Evolutionary conservation across 2,888 invertebrate genomes (phyloP).

Genomic region (Caenorhabditis angaria): DNA sequence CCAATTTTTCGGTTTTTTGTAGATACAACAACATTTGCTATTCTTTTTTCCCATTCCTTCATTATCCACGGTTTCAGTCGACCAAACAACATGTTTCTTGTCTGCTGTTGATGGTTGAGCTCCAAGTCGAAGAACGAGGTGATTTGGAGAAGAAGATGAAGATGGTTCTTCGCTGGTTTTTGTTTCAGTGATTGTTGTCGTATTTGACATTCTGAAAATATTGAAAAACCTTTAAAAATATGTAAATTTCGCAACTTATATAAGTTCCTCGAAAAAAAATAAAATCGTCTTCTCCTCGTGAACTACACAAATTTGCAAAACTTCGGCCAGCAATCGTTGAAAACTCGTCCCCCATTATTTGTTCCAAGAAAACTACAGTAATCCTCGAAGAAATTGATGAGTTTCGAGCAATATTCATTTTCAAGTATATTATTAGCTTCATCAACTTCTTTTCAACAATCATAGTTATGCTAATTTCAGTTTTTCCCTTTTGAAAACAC

Average conservation of each 20-base stretch:
- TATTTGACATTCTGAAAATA: conserved; percentile 24
- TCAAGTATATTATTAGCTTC: no score
- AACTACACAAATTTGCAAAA: background rate
- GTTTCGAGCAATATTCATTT: no score
- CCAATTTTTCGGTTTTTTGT: conserved; percentile 68
- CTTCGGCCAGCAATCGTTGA: background rate
- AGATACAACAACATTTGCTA: conserved; percentile 71
- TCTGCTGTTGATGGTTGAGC: conserved; percentile 24
- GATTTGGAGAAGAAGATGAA: conserved; percentile 6
- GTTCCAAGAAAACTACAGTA: no score
- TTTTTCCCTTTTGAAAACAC: no score
- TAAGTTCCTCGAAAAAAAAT: background rate
- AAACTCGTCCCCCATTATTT: background rate
- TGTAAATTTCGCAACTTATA: background rate
- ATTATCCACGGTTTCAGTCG: conserved; percentile 65
- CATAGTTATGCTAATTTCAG: no score
- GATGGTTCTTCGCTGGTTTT: conserved; percentile 18
- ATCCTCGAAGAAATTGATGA: no score
- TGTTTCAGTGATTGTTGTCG: conserved; percentile 16
- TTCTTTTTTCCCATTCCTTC: conserved; percentile 67
- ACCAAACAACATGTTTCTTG: conserved; percentile 46
- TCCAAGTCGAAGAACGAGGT: conserved; percentile 25
- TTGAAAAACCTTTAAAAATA: background rate
- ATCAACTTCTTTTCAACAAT: no score
- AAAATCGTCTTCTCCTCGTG: background rate